phyloP scores from a whole-genome alignment of 2,888 invertebrate species.

The Spialia ferax region DNA sequence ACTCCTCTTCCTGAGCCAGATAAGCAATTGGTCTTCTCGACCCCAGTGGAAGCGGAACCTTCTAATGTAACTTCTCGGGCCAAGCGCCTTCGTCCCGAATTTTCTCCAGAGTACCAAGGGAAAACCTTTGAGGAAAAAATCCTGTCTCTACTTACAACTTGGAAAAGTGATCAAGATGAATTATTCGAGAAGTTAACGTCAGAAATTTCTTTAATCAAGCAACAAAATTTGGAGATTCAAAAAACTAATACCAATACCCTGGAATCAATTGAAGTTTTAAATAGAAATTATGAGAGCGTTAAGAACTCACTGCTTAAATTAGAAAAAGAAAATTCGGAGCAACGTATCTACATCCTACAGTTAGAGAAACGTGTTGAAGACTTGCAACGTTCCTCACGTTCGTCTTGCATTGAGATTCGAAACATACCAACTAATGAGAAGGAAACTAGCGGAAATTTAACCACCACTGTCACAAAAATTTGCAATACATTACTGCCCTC shows the following conservation, averaged over 20 bases:
- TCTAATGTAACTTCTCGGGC: not conserved
- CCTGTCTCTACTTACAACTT: not conserved
- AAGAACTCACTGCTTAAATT: slow-evolving; percentile 2
- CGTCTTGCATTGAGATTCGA: slow-evolving; percentile 13
- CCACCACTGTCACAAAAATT: not conserved
- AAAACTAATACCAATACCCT: slow-evolving; percentile 5
- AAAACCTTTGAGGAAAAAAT: slow-evolving; percentile 16
- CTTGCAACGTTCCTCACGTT: slow-evolving; percentile 2
- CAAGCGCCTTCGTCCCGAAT: slow-evolving; percentile 6
- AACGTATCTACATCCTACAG: slow-evolving; percentile 7
- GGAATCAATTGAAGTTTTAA: slow-evolving; percentile 9
- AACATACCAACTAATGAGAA: slow-evolving; percentile 18
- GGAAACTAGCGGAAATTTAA: not conserved
- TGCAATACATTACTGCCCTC: slow-evolving; percentile 11
- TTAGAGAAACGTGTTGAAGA: slow-evolving; percentile 6
- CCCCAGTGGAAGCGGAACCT: not conserved
- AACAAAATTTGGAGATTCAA: slow-evolving; percentile 7
- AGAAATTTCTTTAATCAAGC: slow-evolving; percentile 6
- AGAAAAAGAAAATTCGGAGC: slow-evolving; percentile 8
- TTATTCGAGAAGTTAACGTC: not conserved
- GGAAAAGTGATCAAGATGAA: slow-evolving; percentile 15
- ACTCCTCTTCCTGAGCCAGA: slow-evolving; percentile 1
- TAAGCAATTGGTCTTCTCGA: not conserved
- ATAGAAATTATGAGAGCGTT: not conserved
- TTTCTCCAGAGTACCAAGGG: slow-evolving; percentile 11